Conservation (phyloP, 2,797 vertebrate species). For the Danio choprae region DNA sequence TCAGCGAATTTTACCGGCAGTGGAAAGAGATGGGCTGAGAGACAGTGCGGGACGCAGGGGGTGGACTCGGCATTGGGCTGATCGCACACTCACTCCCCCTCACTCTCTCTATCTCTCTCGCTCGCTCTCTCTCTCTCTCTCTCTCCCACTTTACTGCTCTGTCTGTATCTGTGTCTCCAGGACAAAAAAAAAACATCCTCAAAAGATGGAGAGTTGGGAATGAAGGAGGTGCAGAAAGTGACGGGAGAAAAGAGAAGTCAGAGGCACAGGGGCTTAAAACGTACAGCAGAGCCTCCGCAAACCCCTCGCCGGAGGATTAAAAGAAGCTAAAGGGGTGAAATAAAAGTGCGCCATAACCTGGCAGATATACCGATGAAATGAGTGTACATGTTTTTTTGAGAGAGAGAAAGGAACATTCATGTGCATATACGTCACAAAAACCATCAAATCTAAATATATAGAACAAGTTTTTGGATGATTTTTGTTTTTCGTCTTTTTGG, state of each 20-base stretch:
- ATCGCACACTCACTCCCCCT: conserved; percentile 80
- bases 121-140: conserved; percentile 76
- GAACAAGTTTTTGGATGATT: conserved; percentile 73
- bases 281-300: conserved; percentile 65
- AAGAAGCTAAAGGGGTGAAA: conserved; percentile 62
- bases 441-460: conserved; percentile 74
- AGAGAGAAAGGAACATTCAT: conserved; percentile 68
- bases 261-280: conserved; percentile 40
- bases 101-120: conserved; percentile 73
- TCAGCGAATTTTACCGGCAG: conserved; percentile 95
- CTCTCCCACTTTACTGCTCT: conserved; percentile 78
- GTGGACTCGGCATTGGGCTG: conserved; percentile 76
- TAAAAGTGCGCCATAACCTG: conserved; percentile 75
- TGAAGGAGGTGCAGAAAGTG: conserved; percentile 60
- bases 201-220: conserved; percentile 61
- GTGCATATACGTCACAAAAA: conserved; percentile 61
- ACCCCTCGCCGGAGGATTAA: conserved; percentile 64
- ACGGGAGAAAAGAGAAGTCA: conserved; percentile 51
- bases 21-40: conserved; percentile 99
- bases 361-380: conserved; percentile 75
- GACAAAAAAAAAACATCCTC: conserved; percentile 68
- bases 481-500: conserved; percentile 60
- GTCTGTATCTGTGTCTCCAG: conserved; percentile 80
- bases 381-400: conserved; percentile 72
- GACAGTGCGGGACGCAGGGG: conserved; percentile 61